Conservation (phyloP, 2,888 invertebrate species). For the Celastrina argiolus region DNA sequence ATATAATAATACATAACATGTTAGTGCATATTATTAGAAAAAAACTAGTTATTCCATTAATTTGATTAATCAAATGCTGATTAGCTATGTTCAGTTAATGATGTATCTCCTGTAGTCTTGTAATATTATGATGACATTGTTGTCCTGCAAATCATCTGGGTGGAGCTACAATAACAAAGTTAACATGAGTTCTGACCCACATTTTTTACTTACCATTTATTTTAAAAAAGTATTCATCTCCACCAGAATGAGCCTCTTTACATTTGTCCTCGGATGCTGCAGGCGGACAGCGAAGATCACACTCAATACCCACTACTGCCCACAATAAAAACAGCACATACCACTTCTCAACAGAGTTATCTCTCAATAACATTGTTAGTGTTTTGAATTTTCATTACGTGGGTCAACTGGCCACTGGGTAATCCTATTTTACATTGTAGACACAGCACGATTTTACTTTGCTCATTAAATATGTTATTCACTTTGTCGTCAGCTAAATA, state of each 20-base stretch:
- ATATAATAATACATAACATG: too few relatives aligned
- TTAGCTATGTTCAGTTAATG: too few relatives aligned
- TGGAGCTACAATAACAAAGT: background rate
- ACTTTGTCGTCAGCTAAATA: too few relatives aligned
- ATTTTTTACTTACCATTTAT: constrained; percentile 2
- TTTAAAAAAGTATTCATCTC: background rate
- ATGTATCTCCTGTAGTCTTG: too few relatives aligned
- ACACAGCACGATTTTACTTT: too few relatives aligned
- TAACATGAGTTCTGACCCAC: background rate
- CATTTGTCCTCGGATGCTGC: background rate
- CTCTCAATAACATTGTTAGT: background rate
- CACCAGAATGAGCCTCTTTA: background rate
- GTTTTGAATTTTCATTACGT: background rate
- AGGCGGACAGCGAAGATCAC: background rate
- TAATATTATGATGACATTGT: too few relatives aligned
- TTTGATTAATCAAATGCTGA: too few relatives aligned
- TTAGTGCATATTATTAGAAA: too few relatives aligned
- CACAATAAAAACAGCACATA: background rate
- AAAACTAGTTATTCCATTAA: too few relatives aligned
- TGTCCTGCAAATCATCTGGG: too few relatives aligned
- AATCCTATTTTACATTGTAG: too few relatives aligned
- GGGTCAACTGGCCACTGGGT: background rate
- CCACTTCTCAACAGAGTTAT: background rate
- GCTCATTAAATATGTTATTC: too few relatives aligned
- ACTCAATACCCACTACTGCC: background rate